Percentiles rank a stretch among this genome's conserved stretches.
Conservation (phyloP, 2,797 vertebrate genomes). For the Malacoctenus gilli region DNA sequence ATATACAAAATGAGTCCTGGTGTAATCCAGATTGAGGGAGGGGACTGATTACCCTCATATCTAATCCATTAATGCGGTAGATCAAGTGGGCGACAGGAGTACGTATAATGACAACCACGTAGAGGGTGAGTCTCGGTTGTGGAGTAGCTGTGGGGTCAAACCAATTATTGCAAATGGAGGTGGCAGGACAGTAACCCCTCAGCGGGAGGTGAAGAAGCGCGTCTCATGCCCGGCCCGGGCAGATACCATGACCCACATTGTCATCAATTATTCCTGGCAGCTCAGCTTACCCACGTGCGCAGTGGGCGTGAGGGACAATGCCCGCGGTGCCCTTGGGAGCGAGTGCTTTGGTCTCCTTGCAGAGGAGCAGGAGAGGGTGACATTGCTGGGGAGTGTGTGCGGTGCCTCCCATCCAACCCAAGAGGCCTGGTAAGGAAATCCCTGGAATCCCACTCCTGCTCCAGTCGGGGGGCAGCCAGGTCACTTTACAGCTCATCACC, state of each 20-base stretch:
- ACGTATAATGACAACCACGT: constrained; percentile 36
- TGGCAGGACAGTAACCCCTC: constrained; percentile 71
- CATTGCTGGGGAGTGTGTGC: constrained; percentile 38
- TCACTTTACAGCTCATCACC: constrained; percentile 84
- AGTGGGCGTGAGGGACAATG: constrained; percentile 65
- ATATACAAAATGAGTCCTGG: constrained; percentile 12
- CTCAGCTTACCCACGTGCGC: constrained; percentile 78
- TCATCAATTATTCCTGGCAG: constrained; percentile 85
- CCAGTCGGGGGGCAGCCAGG: constrained; percentile 66
- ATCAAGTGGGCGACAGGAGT: constrained; percentile 34
- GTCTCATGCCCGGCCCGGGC: constrained; percentile 60
- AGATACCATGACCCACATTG: constrained; percentile 67
- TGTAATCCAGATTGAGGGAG: constrained; percentile 12
- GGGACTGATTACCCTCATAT: constrained; percentile 8
- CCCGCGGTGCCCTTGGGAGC: constrained; percentile 58
- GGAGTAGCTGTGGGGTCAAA: constrained; percentile 40
- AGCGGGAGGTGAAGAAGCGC: constrained; percentile 69
- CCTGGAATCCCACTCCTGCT: constrained; percentile 73
- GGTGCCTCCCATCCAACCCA: constrained; percentile 59
- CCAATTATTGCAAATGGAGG: constrained; percentile 83
- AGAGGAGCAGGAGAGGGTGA: constrained; percentile 49
- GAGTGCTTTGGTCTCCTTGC: constrained; percentile 53
- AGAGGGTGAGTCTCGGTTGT: constrained; percentile 18
- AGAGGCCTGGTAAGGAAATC: constrained; percentile 75
- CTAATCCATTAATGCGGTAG: constrained; percentile 41